Evolutionary conservation across 53 echinoderm and acorn worm species (phyloP).

Genomic region (Apostichopus leukothele): DNA sequence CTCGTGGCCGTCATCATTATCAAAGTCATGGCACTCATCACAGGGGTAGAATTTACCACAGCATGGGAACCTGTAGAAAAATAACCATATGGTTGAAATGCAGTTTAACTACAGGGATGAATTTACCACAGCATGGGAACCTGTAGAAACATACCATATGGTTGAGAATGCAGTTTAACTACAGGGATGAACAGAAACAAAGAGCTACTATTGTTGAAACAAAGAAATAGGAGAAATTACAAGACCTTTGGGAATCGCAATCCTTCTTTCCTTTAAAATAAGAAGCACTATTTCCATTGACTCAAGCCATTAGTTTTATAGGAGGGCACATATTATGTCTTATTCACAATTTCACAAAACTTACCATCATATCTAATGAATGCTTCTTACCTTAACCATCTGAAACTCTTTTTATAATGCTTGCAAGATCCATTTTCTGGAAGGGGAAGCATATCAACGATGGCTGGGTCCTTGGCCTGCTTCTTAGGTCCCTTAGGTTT

Average conservation of each 20-base stretch:
- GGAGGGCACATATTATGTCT: neutral
- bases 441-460: constrained; percentile 78
- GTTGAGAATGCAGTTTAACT: neutral
- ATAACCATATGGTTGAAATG: neutral
- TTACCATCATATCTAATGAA: too few relatives aligned
- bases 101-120: too few relatives aligned
- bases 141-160: constrained; percentile 1
- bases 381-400: constrained; percentile 76
- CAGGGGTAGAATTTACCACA: constrained; percentile 93
- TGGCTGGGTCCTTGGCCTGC: constrained; percentile 70
- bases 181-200: too few relatives aligned
- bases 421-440: constrained; percentile 84
- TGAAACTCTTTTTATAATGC: constrained; percentile 93
- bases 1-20: constrained; percentile 76
- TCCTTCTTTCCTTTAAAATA: too few relatives aligned
- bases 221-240: too few relatives aligned
- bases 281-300: neutral
- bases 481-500: constrained; percentile 56
- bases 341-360: neutral
- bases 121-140: constrained; percentile 96
- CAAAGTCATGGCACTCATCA: constrained; percentile 78
- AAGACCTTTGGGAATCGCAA: too few relatives aligned
- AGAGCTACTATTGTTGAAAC: too few relatives aligned
- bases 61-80: constrained; percentile 73
- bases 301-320: neutral